A percentile compares a stretch with the other conserved stretches of the same genome.
phyloP scores from a whole-genome alignment of 2,888 invertebrate species.

The Theretra japonica region DNA sequence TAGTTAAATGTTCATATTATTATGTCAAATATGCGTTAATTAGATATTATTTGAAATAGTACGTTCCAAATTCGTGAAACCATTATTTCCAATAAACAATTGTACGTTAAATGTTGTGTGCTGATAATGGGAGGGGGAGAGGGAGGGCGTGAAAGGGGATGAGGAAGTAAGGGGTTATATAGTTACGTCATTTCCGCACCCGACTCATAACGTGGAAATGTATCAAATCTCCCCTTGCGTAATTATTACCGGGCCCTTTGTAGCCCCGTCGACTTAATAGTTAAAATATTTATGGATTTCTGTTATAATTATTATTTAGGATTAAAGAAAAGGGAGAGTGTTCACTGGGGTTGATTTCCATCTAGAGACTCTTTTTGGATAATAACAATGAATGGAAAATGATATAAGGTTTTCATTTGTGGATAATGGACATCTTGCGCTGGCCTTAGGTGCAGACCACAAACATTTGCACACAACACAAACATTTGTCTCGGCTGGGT shows the following conservation, averaged over 20 bases:
- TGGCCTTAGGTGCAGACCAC: too few relatives aligned
- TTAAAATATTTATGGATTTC: slow-evolving; percentile 1
- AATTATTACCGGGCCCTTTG: slow-evolving; percentile 5
- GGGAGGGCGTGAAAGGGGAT: not conserved
- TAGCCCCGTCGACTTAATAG: slow-evolving; percentile 1
- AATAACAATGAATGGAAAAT: not conserved
- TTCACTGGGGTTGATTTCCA: not conserved
- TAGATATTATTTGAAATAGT: not conserved
- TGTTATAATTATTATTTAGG: not conserved
- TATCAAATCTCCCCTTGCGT: not conserved
- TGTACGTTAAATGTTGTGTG: not conserved
- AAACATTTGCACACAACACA: too few relatives aligned
- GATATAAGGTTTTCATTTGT: too few relatives aligned
- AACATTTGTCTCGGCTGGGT: too few relatives aligned
- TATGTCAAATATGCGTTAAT: not conserved
- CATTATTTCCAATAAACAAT: not conserved
- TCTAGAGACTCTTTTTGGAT: too few relatives aligned
- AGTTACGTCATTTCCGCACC: slow-evolving; percentile 14
- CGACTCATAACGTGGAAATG: slow-evolving; percentile 8
- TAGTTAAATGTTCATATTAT: not conserved
- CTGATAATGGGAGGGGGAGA: not conserved
- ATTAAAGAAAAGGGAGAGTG: not conserved
- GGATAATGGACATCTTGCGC: too few relatives aligned
- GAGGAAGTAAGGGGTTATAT: not conserved
- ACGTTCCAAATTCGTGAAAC: not conserved